Percentiles rank a stretch among this genome's conserved stretches.
These are phyloP conservation scores for Accipiter virgatus DNA, from an alignment of 2,113 vertebrate genomes.

Conservation along the genomic window DNA sequence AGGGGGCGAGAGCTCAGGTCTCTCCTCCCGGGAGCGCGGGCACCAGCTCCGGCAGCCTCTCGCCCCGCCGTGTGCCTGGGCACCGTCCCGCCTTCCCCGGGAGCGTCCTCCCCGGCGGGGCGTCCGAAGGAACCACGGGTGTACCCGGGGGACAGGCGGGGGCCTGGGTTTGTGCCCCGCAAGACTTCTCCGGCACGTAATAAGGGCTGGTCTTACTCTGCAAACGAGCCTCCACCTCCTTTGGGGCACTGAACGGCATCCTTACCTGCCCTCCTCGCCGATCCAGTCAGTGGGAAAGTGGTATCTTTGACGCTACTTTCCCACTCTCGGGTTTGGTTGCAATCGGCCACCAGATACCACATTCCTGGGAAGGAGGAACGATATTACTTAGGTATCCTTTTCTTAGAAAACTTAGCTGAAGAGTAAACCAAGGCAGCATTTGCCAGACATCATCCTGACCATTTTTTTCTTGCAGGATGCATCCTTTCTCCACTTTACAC, in stretches of 20 bases:
- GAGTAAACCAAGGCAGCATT: not conserved
- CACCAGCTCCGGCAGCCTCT: no score
- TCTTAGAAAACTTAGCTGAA: not conserved
- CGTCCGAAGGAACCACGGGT: no score
- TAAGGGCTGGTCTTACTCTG: not conserved
- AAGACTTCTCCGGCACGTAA: not conserved
- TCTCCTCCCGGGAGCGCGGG: not conserved
- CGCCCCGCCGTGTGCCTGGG: not conserved
- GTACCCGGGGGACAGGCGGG: not conserved
- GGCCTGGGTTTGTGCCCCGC: not conserved
- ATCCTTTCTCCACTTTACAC: not conserved
- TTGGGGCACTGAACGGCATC: not conserved
- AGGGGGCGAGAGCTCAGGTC: not conserved
- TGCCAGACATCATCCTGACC: not conserved
- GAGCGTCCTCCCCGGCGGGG: not conserved
- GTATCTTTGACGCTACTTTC: not conserved
- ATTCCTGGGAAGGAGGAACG: not conserved
- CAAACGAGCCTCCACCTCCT: not conserved
- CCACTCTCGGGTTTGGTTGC: not conserved
- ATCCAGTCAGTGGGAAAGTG: not conserved
- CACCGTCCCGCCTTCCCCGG: no score
- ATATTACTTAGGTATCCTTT: not conserved
- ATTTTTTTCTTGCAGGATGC: not conserved
- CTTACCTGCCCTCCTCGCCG: accelerated
- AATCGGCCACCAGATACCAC: not conserved